Evolutionary conservation across 2,888 invertebrate genomes (phyloP), one percentile per base, ranked within the genome.

Genomic region (Notocelia uddmanniana): DNA sequence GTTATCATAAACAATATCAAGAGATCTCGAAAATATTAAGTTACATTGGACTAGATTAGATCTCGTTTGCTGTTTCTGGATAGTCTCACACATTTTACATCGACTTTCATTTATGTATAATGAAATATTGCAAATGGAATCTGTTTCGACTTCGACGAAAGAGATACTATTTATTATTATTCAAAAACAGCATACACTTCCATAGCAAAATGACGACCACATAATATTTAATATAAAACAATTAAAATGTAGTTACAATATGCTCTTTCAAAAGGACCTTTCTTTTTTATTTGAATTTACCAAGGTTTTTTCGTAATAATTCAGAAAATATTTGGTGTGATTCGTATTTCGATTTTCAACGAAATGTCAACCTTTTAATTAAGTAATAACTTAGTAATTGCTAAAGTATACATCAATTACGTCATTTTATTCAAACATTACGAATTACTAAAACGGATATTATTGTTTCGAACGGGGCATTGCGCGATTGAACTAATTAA

Each of bases 141-240:
- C 18, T 31, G 18, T 45, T 45, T 45, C 45, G n/a, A 45, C 41
- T 41, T 15, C 3, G 13, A n/a, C 41, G 8, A 45, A 45, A 45
- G n/a, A 45, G n/a, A 45, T 45, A 1, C 45, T n/a, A 37, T 21
- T 21, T 52, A 64, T 72, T 71, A 52, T 45, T n/a, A 60, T 71
- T 73, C 68, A 69, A 74, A 77, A 76, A 41, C 52, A 52, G 52
- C 23, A 21, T 69, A 31, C 21, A 77, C 81, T 83, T 84, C 84
- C 85, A 85, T 81, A 85, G 83, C 77, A 83, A 85, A 76, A 78
- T 79, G 81, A 73, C 77, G 74, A 72, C n/a, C n/a, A 45, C 18
- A 58, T 50, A 63, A 66, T 3, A 57, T 21, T 67, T 50, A 48
- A 59, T 19, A 37, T 19, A 52, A 52, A 8, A 59, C 8, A 59